A percentile compares a stretch with the other conserved stretches of the same genome.
phyloP scores from a whole-genome alignment of 2,113 vertebrate species.

The Ardeotis arabs region DNA sequence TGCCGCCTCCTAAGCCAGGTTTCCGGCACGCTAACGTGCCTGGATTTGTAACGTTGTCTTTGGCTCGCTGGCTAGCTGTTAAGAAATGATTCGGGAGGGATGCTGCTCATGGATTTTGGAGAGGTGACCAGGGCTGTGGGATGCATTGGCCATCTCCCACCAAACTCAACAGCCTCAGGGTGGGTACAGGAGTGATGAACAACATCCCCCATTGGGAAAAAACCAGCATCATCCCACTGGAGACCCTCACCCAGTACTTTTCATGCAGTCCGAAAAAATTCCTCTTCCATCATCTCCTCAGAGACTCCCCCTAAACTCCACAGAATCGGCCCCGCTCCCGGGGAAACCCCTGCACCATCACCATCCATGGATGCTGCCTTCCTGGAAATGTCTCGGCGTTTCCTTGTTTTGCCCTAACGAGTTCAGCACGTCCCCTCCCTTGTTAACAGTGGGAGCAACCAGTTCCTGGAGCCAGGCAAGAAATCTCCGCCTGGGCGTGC shows the following conservation, averaged over 20 bases:
- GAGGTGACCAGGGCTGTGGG: background rate
- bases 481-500: background rate
- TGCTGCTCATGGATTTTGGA: background rate
- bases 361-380: rapidly evolving
- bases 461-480: background rate
- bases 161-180: background rate
- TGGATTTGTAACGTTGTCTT: rapidly evolving
- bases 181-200: rapidly evolving
- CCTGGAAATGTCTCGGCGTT: rapidly evolving
- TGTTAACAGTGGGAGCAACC: background rate
- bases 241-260: background rate
- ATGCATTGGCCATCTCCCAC: background rate
- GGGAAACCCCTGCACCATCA: rapidly evolving
- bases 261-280: rapidly evolving
- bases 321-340: rapidly evolving
- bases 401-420: background rate
- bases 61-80: background rate
- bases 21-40: rapidly evolving
- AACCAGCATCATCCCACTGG: background rate
- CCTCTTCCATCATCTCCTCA: background rate
- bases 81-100: too few relatives aligned
- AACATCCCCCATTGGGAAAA: rapidly evolving
- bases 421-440: background rate
- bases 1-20: background rate
- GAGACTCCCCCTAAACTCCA: background rate